Evolutionary conservation across 2,113 vertebrate species (phyloP).

Genomic region (Cheilinus undulatus): DNA sequence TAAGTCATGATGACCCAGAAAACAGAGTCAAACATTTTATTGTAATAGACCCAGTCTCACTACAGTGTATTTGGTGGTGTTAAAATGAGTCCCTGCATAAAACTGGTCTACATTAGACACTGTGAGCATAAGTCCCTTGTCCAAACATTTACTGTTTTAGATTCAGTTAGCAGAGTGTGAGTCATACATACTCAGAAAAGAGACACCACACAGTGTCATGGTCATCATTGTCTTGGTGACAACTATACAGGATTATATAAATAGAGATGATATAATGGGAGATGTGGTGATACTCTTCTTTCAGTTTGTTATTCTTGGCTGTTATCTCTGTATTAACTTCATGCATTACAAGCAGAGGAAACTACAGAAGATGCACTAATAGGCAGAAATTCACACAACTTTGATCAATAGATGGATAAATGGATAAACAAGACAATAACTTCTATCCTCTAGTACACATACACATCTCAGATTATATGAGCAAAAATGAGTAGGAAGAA

Average conservation of each 20-base stretch:
- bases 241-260: constrained; percentile 32
- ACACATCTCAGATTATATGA: too few relatives aligned
- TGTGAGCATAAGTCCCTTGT: constrained; percentile 35
- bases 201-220: constrained; percentile 11
- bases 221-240: constrained; percentile 30
- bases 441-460: too few relatives aligned
- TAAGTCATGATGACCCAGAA: not conserved
- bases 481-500: too few relatives aligned
- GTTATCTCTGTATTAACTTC: not conserved
- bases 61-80: not conserved
- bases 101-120: constrained; percentile 3
- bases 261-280: constrained; percentile 17
- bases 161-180: constrained; percentile 26
- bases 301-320: constrained; percentile 2
- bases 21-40: constrained; percentile 2
- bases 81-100: constrained; percentile 7
- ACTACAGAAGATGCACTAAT: not conserved
- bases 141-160: constrained; percentile 53
- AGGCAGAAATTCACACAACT: not conserved
- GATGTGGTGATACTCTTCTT: constrained; percentile 4
- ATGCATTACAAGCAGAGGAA: not conserved
- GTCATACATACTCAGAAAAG: constrained; percentile 25
- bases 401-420: too few relatives aligned
- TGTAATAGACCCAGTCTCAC: constrained; percentile 22
- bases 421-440: too few relatives aligned